Evolutionary conservation across 2,113 vertebrate species (phyloP).

Genomic region (Pterocles orientalis): DNA sequence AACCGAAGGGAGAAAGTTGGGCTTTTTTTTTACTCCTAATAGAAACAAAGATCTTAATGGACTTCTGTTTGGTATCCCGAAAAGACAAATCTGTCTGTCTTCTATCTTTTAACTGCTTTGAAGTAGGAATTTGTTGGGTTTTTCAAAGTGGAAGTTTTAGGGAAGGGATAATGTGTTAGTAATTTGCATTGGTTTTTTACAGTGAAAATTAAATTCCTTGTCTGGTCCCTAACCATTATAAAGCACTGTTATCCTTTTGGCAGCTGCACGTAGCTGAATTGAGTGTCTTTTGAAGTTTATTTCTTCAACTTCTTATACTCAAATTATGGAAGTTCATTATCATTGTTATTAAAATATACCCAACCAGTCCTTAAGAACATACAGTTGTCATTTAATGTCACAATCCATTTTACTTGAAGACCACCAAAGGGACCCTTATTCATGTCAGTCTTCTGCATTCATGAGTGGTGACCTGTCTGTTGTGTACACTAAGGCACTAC

Average conservation of each 20-base stretch:
- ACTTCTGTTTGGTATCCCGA: not conserved
- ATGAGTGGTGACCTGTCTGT: not conserved
- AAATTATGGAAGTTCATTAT: not conserved
- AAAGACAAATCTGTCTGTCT: not conserved
- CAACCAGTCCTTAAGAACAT: not conserved
- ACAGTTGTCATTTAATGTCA: not conserved
- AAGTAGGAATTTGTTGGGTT: not conserved
- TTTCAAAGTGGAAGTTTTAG: not conserved
- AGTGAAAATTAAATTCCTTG: not conserved
- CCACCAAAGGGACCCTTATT: not conserved
- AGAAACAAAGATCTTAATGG: not conserved
- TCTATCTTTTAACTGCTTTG: not conserved
- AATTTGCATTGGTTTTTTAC: not conserved
- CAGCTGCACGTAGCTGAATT: not conserved
- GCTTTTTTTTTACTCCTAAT: not conserved
- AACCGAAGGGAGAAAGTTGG: not conserved
- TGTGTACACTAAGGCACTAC: not conserved
- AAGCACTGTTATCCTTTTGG: not conserved
- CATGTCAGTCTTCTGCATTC: not conserved
- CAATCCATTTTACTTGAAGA: not conserved
- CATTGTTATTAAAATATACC: not conserved
- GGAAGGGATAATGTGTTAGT: not conserved
- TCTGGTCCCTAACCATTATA: not conserved
- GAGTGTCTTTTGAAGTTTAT: not conserved
- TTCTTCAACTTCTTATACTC: not conserved